A percentile compares a stretch with the other conserved stretches of the same genome.
Evolutionary conservation across 2,113 vertebrate species (phyloP).

Genomic region (Barnardius zonarius): DNA sequence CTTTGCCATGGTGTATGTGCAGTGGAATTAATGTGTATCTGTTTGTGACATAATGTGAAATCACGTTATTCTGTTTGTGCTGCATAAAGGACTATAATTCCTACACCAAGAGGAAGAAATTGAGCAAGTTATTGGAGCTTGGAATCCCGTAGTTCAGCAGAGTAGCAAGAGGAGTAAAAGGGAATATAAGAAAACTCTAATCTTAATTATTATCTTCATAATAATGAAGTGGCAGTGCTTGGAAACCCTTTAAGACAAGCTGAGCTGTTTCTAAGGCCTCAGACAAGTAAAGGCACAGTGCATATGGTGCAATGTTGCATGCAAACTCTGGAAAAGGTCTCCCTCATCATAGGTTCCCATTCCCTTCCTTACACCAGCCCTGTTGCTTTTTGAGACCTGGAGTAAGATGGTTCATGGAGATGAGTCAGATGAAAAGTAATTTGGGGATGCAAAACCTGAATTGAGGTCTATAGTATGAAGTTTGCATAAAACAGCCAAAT

Average conservation of each 20-base stretch:
- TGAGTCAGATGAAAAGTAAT: background rate
- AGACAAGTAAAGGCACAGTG: background rate
- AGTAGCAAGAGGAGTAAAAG: background rate
- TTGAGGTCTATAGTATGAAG: background rate
- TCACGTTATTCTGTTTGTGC: background rate
- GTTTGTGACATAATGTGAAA: background rate
- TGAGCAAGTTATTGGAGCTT: background rate
- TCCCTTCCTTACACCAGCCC: background rate
- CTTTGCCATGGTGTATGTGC: background rate
- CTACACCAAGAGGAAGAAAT: background rate
- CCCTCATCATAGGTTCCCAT: background rate
- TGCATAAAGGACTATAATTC: background rate
- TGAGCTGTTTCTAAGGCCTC: background rate
- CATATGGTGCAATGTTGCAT: background rate
- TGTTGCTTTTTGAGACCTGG: background rate
- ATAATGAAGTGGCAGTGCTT: background rate
- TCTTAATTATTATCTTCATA: background rate
- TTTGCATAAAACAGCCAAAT: rapidly evolving
- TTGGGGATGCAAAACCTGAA: background rate
- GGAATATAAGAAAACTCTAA: background rate
- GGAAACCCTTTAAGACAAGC: background rate
- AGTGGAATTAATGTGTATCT: rapidly evolving
- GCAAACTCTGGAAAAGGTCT: background rate
- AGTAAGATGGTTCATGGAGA: background rate
- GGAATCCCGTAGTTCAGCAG: background rate